A percentile compares a stretch with the other conserved stretches of the same genome.
These are phyloP conservation scores for Siniperca undulata DNA, from an alignment of 2,797 vertebrate genomes.

Conservation along the genomic window DNA sequence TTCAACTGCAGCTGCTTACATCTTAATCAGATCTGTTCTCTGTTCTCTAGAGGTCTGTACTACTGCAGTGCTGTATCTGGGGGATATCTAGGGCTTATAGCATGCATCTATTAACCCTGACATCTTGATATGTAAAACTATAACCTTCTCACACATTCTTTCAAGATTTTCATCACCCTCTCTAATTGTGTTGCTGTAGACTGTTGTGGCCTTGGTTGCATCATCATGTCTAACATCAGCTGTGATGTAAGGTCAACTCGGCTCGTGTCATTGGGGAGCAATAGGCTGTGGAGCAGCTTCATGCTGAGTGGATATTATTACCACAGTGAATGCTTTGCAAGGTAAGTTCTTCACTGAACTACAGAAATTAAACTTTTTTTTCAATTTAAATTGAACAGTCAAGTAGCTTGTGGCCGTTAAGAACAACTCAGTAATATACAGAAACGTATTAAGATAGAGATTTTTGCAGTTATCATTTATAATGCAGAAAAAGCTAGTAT, in stretches of 20 bases:
- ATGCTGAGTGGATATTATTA: slow-evolving; percentile 38
- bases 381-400: too few relatives aligned
- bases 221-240: slow-evolving; percentile 38
- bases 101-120: slow-evolving; percentile 35
- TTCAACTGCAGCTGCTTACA: not conserved
- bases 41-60: not conserved
- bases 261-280: slow-evolving; percentile 13
- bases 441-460: too few relatives aligned
- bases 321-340: slow-evolving; percentile 47
- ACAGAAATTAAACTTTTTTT: not conserved
- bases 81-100: not conserved
- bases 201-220: slow-evolving; percentile 30
- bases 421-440: too few relatives aligned
- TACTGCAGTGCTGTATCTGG: not conserved
- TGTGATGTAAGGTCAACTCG: slow-evolving; percentile 12
- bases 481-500: too few relatives aligned
- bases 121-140: slow-evolving; percentile 41
- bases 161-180: slow-evolving; percentile 60
- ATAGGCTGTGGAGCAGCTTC: not conserved
- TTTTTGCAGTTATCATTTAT: too few relatives aligned
- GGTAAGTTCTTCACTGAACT: slow-evolving; percentile 21
- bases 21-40: slow-evolving; percentile 8
- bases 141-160: slow-evolving; percentile 33
- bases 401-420: too few relatives aligned
- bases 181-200: slow-evolving; percentile 53